Evolutionary conservation across 2,888 invertebrate genomes (phyloP).

Genomic region (Ophion obscuratus): DNA sequence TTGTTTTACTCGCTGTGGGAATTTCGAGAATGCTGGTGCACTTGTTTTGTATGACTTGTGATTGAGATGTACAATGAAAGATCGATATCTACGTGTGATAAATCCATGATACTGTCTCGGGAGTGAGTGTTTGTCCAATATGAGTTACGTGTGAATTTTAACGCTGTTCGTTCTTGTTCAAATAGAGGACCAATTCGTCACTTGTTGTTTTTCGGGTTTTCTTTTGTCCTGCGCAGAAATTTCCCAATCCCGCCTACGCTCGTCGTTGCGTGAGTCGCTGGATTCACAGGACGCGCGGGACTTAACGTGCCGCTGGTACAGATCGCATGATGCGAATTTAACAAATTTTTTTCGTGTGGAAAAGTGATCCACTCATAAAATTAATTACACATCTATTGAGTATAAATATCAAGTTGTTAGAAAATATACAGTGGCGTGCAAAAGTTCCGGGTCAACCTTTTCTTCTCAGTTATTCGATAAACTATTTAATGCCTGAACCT

Average conservation of each 20-base stretch:
- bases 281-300: not conserved
- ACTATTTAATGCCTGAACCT: too few species aligned
- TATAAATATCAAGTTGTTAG: too few species aligned
- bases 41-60: not conserved
- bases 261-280: not conserved
- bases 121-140: not conserved
- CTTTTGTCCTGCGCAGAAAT: not conserved
- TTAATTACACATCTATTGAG: too few species aligned
- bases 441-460: too few species aligned
- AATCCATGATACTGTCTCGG: not conserved
- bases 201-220: conserved; percentile 1
- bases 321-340: too few species aligned
- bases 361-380: too few species aligned
- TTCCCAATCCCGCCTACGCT: not conserved
- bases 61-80: not conserved
- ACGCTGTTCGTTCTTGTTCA: conserved; percentile 28
- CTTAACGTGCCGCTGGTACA: too few species aligned
- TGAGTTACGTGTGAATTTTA: conserved; percentile 4
- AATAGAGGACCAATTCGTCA: conserved; percentile 41
- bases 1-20: not conserved
- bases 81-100: not conserved
- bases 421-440: too few species aligned
- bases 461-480: too few species aligned
- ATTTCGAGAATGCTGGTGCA: not conserved
- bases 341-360: too few species aligned